Base-by-base conservation (phyloP, 2,797 vertebrate genomes). In the Bradypodion ventrale region DNA sequence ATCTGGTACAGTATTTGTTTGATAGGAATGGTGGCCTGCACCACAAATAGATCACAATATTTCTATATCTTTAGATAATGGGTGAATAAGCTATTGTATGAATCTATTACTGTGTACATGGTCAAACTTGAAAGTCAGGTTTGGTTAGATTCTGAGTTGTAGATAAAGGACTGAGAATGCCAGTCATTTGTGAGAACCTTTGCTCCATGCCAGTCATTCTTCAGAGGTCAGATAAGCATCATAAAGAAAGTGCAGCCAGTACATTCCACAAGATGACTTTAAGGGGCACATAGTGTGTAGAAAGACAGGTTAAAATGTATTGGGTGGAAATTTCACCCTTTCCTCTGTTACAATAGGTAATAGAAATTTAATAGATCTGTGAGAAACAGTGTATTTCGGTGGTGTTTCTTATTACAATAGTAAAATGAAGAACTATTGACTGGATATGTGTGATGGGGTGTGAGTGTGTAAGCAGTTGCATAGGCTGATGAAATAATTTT, bases 121-220 rank as follows among this genome's bases (percentile, higher is more conserved):
- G 88, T 19, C 9, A n/a, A 90, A 23, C 66, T 52, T 80, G 70
- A 80, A 84, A 6, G 80, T 75, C 56, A 52, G 13, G 83, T 5
- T 88, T 75, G 32, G 66, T 79, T 85, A 6, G 15, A 13, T 75
- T 49, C 19, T 46, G 27, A 81, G 56, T 1, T 49, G 44, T 77
- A 80, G 23, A 75, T 13, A 1, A 76, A 27, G 69, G 82, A 59
- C 0, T 0, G 59, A 32, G 1, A 87, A 83, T 29, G 10, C 19
- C 8, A 0, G 32, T 35, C 5, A n/a, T n/a, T n/a, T n/a, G n/a
- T n/a, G n/a, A n/a, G n/a, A 1, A 46, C 9, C 83, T 44, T 87
- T 86, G 2, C 60, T 90, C 2, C 15, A 7, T 84, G 4, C 73
- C n/a, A 87, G 69, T 40, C 16, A 65, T 74, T 90, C 80, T 81